These are phyloP conservation scores for Melieria omissa DNA, from an alignment of 2,888 invertebrate genomes.

Conservation along the genomic window DNA sequence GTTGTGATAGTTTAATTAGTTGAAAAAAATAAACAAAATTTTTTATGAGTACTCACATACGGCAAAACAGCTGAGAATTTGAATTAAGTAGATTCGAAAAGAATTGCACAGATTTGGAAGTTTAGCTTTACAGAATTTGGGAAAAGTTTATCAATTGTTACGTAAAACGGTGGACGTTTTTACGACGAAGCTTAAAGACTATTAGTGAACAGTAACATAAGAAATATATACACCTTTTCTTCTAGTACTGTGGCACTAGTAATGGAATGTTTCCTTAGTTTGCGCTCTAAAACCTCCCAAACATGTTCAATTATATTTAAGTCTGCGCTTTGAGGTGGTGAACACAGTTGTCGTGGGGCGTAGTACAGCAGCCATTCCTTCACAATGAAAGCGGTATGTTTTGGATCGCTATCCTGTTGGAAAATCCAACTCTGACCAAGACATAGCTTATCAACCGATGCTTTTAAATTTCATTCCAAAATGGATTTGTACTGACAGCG, in stretches of 20 bases:
- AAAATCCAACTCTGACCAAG: constrained; percentile 35
- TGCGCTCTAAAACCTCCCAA: constrained; percentile 28
- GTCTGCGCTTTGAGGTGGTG: constrained; percentile 28
- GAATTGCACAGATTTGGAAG: too few species aligned
- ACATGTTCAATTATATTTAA: constrained; percentile 29
- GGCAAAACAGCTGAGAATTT: too few species aligned
- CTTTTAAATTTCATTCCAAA: constrained; percentile 38
- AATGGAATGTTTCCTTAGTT: constrained; percentile 27
- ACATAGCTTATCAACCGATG: constrained; percentile 29
- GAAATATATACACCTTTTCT: too few species aligned
- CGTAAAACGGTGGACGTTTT: too few species aligned
- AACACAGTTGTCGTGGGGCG: constrained; percentile 26
- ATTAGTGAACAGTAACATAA: too few species aligned
- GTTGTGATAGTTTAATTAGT: too few species aligned
- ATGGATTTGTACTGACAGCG: constrained; percentile 43
- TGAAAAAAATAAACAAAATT: too few species aligned
- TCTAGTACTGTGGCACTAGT: neutral
- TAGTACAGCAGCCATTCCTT: constrained; percentile 21
- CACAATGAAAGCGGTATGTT: constrained; percentile 22
- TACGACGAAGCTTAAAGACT: too few species aligned
- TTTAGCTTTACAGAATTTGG: too few species aligned
- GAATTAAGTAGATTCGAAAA: too few species aligned
- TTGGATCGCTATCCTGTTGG: constrained; percentile 35
- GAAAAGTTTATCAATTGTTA: too few species aligned
- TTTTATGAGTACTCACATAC: too few species aligned